Evolutionary conservation across 2,113 vertebrate genomes (phyloP), one percentile per base, ranked within the genome.

Genomic region (Colinus virginianus): DNA sequence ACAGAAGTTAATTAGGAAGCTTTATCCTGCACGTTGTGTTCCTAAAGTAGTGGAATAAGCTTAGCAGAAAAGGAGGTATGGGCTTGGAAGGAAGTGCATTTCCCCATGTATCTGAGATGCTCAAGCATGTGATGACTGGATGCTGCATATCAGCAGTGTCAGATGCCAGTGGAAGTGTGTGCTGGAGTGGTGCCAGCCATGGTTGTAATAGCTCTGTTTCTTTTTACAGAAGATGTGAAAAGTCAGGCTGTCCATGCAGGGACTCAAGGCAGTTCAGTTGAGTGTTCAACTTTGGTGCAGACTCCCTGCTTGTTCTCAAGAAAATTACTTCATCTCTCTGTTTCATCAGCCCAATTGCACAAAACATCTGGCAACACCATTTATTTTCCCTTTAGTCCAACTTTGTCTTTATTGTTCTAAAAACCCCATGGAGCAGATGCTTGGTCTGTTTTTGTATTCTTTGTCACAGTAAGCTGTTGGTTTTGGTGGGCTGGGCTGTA

Each of bases 31-130:
- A 43, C 25, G 49, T 70, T 26, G 13, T 3, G 1, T 71, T 38
- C 42, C 55, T 42, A 17, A 22, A 34, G 11, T 32, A 18, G 14
- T 46, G 49, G 38, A 55, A 34, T 80, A 75, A 85, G 34, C 30
- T 59, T 82, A 82, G 66, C 15, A 19, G 25, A 70, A 78, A 88
- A 91, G 14, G 61, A 59, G 28, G n/a, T 49, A 42, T n/a, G 42
- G 15, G 13, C 15, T 68, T 94, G 85, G 34, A 70, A 86, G 51
- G 51, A 94, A 91, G 83, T 80, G 42, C 6, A 51, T 91, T 93
- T 90, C 76, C 88, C 46, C 90, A 48, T 28, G 17, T 68, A 42
- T 78, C 34, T 91, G 85, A 88, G 90, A 36, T 90, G 72, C 80
- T 64, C 76, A 71, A 51, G 90, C 55, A 3, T 25, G 68, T 78